Conservation (phyloP, 92 coral and sea anemone genomes). For the Galaxea fascicularis region DNA sequence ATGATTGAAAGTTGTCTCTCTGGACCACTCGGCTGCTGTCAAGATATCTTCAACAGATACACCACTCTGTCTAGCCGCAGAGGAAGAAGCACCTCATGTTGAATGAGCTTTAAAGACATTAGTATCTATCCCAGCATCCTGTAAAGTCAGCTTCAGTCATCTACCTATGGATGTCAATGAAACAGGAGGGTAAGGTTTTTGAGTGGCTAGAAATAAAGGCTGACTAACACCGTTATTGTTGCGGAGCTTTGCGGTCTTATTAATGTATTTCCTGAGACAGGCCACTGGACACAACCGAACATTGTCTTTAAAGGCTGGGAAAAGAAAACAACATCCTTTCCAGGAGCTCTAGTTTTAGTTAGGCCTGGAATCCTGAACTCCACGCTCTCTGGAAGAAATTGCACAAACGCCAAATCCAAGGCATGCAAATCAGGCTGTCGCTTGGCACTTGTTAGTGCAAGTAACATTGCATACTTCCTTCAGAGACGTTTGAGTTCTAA, state of each 20-base stretch:
- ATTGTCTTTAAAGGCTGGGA: slow-evolving; percentile 30
- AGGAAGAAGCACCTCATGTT: slow-evolving; percentile 28
- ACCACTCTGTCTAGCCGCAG: slow-evolving; percentile 32
- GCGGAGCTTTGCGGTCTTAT: slow-evolving; percentile 21
- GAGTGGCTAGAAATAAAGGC: slow-evolving; percentile 29
- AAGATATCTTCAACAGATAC: slow-evolving; percentile 30
- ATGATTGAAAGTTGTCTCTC: slow-evolving; percentile 42
- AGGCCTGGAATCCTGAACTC: slow-evolving; percentile 35
- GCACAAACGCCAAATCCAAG: slow-evolving; percentile 25
- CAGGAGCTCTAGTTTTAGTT: slow-evolving; percentile 24
- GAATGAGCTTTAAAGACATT: slow-evolving; percentile 31
- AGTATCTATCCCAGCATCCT: slow-evolving; percentile 25
- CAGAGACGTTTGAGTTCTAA: slow-evolving; percentile 1
- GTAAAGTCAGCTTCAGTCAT: slow-evolving; percentile 33
- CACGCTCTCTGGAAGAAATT: slow-evolving; percentile 29
- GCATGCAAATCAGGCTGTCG: slow-evolving; percentile 24
- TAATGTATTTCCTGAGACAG: slow-evolving; percentile 36
- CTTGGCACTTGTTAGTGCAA: slow-evolving; percentile 24
- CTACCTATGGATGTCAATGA: slow-evolving; percentile 17
- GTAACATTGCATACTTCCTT: slow-evolving; percentile 23
- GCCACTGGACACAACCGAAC: slow-evolving; percentile 34
- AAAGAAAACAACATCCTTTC: slow-evolving; percentile 16
- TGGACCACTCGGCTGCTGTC: slow-evolving; percentile 41
- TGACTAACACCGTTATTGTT: slow-evolving; percentile 11
- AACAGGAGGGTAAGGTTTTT: slow-evolving; percentile 17